Percentiles rank a stretch among this genome's conserved stretches.
phyloP scores from a whole-genome alignment of 2,888 invertebrate species.

The Belgica antarctica region DNA sequence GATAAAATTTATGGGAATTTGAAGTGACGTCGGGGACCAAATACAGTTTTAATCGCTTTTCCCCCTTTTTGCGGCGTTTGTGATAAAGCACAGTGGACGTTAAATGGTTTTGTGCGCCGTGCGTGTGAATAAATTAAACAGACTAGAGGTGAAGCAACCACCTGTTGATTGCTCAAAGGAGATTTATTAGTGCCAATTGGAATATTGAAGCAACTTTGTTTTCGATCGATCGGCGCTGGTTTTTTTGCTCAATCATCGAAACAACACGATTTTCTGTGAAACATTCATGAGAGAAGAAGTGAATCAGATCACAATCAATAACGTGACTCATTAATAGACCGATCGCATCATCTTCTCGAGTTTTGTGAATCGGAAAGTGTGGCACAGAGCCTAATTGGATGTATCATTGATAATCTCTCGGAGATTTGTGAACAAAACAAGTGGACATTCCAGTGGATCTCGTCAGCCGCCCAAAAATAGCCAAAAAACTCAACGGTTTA shows the following conservation, averaged over 20 bases:
- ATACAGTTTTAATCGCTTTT: slow-evolving; percentile 9
- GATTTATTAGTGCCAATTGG: slow-evolving; percentile 32
- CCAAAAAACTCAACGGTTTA: neutral
- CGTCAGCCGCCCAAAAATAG: neutral
- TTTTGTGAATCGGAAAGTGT: neutral
- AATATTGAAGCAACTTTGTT: slow-evolving; percentile 1
- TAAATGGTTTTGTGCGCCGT: slow-evolving; percentile 13
- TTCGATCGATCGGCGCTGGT: neutral
- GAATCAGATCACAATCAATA: slow-evolving; percentile 15
- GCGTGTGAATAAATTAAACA: slow-evolving; percentile 31
- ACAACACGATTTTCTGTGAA: neutral
- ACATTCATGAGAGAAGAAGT: neutral
- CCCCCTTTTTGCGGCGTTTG: slow-evolving; percentile 3
- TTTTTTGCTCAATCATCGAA: slow-evolving; percentile 9
- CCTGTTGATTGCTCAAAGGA: slow-evolving; percentile 25
- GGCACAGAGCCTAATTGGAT: slow-evolving; percentile 31
- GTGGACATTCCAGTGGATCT: slow-evolving; percentile 1
- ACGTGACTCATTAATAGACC: slow-evolving; percentile 23
- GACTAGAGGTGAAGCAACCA: slow-evolving; percentile 11
- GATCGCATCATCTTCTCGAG: neutral
- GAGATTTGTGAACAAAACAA: neutral
- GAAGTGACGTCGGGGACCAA: too few relatives aligned
- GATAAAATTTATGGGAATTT: slow-evolving; percentile 33
- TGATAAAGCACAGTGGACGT: slow-evolving; percentile 21
- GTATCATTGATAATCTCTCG: slow-evolving; percentile 41